These are phyloP conservation scores for Tricholaema leucomelas DNA, from an alignment of 2,113 vertebrate species.

Conservation along the genomic window DNA sequence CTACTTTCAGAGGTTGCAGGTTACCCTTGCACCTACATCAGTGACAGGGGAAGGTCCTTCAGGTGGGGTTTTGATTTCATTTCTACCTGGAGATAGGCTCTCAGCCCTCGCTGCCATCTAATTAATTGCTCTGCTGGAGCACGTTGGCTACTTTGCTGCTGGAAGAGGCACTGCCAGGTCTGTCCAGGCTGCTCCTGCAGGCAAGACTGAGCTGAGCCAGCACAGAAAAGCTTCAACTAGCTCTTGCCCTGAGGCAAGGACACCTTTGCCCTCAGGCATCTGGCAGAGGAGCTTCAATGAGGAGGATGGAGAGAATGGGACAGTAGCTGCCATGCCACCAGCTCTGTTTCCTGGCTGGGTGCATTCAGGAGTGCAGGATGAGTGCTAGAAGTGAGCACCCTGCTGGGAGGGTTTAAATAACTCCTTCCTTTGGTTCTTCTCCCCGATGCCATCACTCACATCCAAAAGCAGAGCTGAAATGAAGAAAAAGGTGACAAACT, in stretches of 20 bases:
- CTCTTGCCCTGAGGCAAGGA: not conserved
- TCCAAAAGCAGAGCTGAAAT: not conserved
- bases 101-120: fast-evolving
- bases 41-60: not conserved
- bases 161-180: fast-evolving
- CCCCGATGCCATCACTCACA: slow-evolving; percentile 35
- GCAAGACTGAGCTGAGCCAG: not conserved
- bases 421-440: not conserved
- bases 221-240: not conserved
- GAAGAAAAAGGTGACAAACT: not conserved
- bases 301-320: not conserved
- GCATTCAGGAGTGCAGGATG: not conserved
- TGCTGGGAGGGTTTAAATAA: slow-evolving; percentile 28
- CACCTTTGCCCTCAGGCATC: not conserved
- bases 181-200: not conserved
- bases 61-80: not conserved
- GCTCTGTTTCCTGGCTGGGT: not conserved
- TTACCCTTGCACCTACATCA: not conserved
- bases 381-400: not conserved
- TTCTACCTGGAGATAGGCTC: not conserved
- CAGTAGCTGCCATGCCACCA: not conserved
- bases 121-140: not conserved
- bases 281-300: not conserved
- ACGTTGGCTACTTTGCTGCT: not conserved
- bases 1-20: not conserved